Evolutionary conservation across 1,140 invertebrate species (phyloP).

Genomic region (Tetramorium alpestre): DNA sequence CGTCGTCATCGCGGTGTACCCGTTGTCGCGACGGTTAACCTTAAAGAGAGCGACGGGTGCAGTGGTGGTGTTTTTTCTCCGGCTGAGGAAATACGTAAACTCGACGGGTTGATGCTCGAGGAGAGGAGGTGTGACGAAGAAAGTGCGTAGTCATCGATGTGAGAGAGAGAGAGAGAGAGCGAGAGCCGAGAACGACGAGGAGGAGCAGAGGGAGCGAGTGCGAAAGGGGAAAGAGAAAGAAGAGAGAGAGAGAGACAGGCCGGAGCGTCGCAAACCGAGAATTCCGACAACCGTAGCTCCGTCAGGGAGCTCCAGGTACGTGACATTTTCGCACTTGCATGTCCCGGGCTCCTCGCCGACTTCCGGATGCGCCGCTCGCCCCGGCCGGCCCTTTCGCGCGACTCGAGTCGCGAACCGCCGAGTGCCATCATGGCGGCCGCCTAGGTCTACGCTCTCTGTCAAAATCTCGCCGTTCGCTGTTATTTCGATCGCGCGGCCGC

Average conservation of each 20-base stretch:
- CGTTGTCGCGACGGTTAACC: conserved; percentile 62
- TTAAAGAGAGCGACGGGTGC: conserved; percentile 68
- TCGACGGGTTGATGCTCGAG: conserved; percentile 44
- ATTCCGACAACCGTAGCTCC: conserved; percentile 66
- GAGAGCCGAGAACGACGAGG: conserved; percentile 59
- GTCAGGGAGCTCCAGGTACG: conserved; percentile 73
- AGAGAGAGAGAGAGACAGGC: conserved; percentile 44
- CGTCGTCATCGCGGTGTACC: not conserved
- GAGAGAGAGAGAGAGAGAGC: conserved; percentile 24
- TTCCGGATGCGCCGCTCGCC: conserved; percentile 19
- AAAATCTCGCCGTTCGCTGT: conserved; percentile 64
- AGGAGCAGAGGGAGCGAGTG: conserved; percentile 66
- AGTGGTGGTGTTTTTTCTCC: conserved; percentile 45
- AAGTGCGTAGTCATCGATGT: conserved; percentile 75
- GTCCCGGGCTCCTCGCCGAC: not conserved
- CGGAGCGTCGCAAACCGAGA: conserved; percentile 59
- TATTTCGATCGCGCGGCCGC: conserved; percentile 61
- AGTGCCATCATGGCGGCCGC: conserved; percentile 70
- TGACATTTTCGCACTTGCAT: not conserved
- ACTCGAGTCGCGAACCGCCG: conserved; percentile 54
- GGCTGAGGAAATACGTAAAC: conserved; percentile 33
- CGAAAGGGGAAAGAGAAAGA: conserved; percentile 33
- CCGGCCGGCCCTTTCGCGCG: conserved; percentile 43
- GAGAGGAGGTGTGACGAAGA: conserved; percentile 65
- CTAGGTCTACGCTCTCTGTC: conserved; percentile 70